Conservation (phyloP, 1,140 invertebrate species). For the Diorhabda carinulata region DNA sequence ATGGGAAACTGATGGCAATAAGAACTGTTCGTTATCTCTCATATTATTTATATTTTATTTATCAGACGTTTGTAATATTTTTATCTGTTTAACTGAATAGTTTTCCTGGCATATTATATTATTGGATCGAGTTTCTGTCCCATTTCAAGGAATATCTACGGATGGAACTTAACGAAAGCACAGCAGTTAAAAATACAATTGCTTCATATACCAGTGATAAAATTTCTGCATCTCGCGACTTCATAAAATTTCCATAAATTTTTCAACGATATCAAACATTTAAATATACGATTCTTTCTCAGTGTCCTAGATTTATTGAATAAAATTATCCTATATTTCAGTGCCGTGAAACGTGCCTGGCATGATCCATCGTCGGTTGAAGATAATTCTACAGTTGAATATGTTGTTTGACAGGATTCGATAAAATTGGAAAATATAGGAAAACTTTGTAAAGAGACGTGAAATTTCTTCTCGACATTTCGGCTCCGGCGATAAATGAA, state of each 20-base stretch:
- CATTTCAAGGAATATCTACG: too few species aligned
- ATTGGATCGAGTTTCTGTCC: too few species aligned
- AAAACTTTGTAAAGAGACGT: slow-evolving; percentile 26
- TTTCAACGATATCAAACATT: not conserved
- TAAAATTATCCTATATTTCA: slow-evolving; percentile 20
- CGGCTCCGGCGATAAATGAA: slow-evolving; percentile 18
- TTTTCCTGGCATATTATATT: too few species aligned
- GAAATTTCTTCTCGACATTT: slow-evolving; percentile 22
- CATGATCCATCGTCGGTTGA: slow-evolving; percentile 21
- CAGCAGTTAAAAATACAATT: too few species aligned
- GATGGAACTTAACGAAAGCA: too few species aligned
- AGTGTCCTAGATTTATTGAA: slow-evolving; percentile 14
- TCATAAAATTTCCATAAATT: not conserved
- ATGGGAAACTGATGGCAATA: too few species aligned
- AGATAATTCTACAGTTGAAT: slow-evolving; percentile 26
- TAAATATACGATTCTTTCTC: slow-evolving; percentile 7
- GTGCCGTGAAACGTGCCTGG: slow-evolving; percentile 21
- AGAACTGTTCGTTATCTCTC: too few species aligned
- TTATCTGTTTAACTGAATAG: too few species aligned
- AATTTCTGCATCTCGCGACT: not conserved
- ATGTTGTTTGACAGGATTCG: slow-evolving; percentile 28
- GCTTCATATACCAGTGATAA: not conserved
- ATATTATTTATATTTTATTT: too few species aligned
- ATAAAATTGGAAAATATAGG: slow-evolving; percentile 31
- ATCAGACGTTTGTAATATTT: too few species aligned